Evolutionary conservation across 2,888 invertebrate genomes (phyloP), one percentile per base, ranked within the genome.

Genomic region (Caenorhabditis sp.): DNA sequence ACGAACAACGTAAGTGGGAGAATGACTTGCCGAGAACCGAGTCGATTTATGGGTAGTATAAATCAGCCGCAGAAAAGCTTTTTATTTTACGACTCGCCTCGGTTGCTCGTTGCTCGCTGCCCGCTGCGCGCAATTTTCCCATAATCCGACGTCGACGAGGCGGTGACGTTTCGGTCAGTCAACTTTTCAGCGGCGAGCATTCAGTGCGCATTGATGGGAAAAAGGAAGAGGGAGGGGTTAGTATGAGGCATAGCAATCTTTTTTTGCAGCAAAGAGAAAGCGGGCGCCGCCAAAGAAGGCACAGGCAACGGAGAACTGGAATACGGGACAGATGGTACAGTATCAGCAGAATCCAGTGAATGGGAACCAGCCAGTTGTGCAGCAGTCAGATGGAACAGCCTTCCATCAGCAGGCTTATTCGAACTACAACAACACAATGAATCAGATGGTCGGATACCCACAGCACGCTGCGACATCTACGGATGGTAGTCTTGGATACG

Each of bases 81-180:
- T 46, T 39, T 45, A 20, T 63, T 52, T 63, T 53, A 53, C 41
- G 53, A 52, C 52, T 41, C 32, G 41, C 7, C 13, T 55, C 37
- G 39, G 48, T 45, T 15, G 48, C 66, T 45, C 55, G 30, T 53
- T 58, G 22, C 65, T 6, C 58, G 17, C 22, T 50, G 13, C 27
- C 56, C 65, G 50, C 50, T 58, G 17, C 27, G 50, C 48, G 55
- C 63, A 48, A 73, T 56, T 50, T 55, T 39, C 26, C 43, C 43
- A 58, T 58, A 58, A 58, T 43, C 43, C 56, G 32, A 45, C 35
- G n/a, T n/a, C n/a, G 37, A 39, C n/a, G 20, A 43, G 43, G 20
- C 20, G 20, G 46, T 59, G 46, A 46, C 59, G 35, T 59, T 35
- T 46, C 39, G 27, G 17, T 50, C 39, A 11, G 17, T 35, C 35